Base-by-base conservation (phyloP, 1,140 invertebrate species). In the Ephestia elutella region DNA sequence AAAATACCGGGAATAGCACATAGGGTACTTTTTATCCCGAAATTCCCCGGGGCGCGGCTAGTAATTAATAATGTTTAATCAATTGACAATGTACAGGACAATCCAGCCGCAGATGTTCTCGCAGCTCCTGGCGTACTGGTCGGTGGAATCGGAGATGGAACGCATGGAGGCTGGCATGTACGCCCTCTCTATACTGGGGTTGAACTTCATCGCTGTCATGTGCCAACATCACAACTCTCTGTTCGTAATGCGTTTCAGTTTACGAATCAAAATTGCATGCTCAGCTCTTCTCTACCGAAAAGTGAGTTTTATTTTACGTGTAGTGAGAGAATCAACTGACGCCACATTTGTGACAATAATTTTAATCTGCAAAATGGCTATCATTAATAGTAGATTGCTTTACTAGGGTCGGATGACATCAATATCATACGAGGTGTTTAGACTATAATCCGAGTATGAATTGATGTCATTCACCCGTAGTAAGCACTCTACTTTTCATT, bases 231-330 rank as follows among this genome's bases (percentile, higher is more conserved):
- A 89, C 65, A 81, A 80, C 15, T 58, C 44, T 10, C 57, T 85
- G 18, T 83, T 87, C 30, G 75, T 78, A 7, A 68, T 67, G 38
- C 74, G 75, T 11, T 82, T 82, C 58, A 80, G 82, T 65, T 81
- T 89, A 60, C 80, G 85, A 56, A 78, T 91, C 66, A 89, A 91
- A 62, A 86, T 92, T 1, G 90, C 90, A 0, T 88, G 85, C 49
- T 91, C 90, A 9, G 90, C 91, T 0, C 62, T 91, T 5, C 79
- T 92, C 21, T 92, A 90, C 56, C 87, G 91, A 71, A 92, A 92
- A 81, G 90, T 91, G 56, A 44, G 21, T 51, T 63, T 13, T 51
- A 49, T 57, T 57, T 55, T 44, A 48, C 20, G 20, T 20, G 5
- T 50, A 25, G n/a, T n/a, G n/a, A n/a, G n/a, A n/a, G n/a, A n/a